phyloP scores from a whole-genome alignment of 2,797 vertebrate genomes.

The Synaphobranchus kaupii region DNA sequence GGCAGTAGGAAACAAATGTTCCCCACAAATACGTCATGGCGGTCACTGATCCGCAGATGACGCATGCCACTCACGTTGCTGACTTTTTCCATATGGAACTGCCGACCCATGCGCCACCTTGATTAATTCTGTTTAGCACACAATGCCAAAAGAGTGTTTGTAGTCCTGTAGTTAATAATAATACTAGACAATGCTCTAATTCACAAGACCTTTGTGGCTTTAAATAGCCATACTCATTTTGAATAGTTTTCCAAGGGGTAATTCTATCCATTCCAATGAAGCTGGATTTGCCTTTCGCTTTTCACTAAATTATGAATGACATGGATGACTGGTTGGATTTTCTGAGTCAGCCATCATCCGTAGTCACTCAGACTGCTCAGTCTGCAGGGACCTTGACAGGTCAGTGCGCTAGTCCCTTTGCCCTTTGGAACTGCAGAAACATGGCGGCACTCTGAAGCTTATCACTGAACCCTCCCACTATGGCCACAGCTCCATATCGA shows the following conservation, averaged over 20 bases:
- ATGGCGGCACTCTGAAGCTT: neutral
- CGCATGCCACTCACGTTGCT: neutral
- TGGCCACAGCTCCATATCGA: neutral
- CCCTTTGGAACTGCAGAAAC: neutral
- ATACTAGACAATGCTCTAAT: neutral
- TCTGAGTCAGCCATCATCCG: neutral
- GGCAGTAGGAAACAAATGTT: conserved; percentile 51
- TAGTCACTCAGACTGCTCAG: neutral
- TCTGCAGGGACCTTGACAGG: neutral
- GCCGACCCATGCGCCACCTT: neutral
- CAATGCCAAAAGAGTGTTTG: neutral
- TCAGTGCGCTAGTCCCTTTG: neutral
- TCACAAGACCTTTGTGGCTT: conserved; percentile 2
- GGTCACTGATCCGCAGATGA: conserved; percentile 49
- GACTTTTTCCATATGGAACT: neutral
- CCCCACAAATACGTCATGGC: conserved; percentile 45
- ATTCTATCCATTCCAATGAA: neutral
- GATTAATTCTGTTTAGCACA: neutral
- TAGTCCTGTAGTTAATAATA: neutral
- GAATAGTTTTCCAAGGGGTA: neutral
- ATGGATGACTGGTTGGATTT: neutral
- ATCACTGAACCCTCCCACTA: neutral
- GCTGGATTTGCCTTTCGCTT: neutral
- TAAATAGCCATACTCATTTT: neutral
- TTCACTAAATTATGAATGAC: neutral